phyloP scores from a whole-genome alignment of 2,888 invertebrate genomes.

The Lithosia quadra region DNA sequence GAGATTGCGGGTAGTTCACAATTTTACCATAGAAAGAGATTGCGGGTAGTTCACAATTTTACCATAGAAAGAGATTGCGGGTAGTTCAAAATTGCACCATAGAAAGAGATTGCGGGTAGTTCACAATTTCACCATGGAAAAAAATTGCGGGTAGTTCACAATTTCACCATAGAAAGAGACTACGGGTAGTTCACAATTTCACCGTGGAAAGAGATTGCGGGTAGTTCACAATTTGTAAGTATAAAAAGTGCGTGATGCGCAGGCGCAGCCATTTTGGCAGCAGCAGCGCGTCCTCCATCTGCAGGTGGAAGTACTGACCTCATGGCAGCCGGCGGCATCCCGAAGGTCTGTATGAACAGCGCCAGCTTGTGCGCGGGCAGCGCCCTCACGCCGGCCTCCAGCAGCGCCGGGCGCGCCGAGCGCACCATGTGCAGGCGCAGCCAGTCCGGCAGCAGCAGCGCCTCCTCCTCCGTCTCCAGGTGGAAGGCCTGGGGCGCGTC shows the following conservation, averaged over 20 bases:
- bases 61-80: no score
- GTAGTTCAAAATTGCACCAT: no score
- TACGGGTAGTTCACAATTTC: no score
- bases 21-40: no score
- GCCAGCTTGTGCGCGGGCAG: slow-evolving; percentile 96
- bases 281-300: slow-evolving; percentile 74
- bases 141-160: no score
- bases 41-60: no score
- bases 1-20: no score
- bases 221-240: no score
- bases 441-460: slow-evolving; percentile 96
- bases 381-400: slow-evolving; percentile 95
- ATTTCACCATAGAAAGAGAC: no score
- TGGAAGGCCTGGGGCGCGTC: slow-evolving; percentile 92
- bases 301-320: slow-evolving; percentile 77
- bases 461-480: slow-evolving; percentile 91
- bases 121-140: no score
- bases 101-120: no score
- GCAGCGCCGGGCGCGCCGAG: slow-evolving; percentile 92
- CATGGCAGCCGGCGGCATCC: slow-evolving; percentile 96
- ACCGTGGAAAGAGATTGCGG: no score
- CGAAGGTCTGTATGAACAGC: slow-evolving; percentile 98
- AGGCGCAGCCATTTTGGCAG: slow-evolving; percentile 97
- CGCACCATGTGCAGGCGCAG: slow-evolving; percentile 96
- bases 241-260: slow-evolving; percentile 95